Base-by-base conservation (phyloP, 1,140 invertebrate species). In the Grapholita molesta region DNA sequence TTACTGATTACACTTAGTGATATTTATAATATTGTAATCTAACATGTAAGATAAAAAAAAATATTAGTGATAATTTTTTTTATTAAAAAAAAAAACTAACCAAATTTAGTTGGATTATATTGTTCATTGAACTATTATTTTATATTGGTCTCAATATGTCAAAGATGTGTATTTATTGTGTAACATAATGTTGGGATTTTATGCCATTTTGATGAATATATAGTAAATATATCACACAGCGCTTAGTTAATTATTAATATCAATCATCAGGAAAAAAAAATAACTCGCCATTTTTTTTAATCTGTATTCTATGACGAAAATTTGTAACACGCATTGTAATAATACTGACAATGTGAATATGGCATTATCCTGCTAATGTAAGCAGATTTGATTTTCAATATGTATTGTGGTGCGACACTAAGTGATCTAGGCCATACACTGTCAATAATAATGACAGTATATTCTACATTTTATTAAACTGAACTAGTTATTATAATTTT, bases 141-240 rank as follows among this genome's bases (percentile, higher is more conserved):
- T 82, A 72, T 84, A 85, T 88, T 86, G 86, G 86, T 88, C 86
- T 88, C 86, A 87, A 70, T 76, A 86, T 83, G 85, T 86, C 86
- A 88, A 88, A 88, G 86, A 87, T 76, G 35, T 77, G 75, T 81
- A 82, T 79, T 78, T 80, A 82, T 79, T 79, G 55, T 32, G 32
- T 61, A 25, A 25, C 53, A n/a, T 57, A 61, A 30, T 25, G 55
- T n/a, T 28, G 24, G 55, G n/a, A n/a, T 61, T 28, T 30, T 32
- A 28, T 61, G 28, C 28, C 55, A 32, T 32, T 61, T 32, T 9
- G 25, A 30, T 61, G 28, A 61, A 28, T 7, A 61, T 28, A 25
- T 57, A 32, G 55, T 15, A 1, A 32, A 61, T 61, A 18, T 28
- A 8, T 4, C 24, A n/a, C 24, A 28, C 21, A 15, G 55, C 8